Base-by-base conservation (phyloP, 2,113 vertebrate species). In the Tauraco erythrolophus region DNA sequence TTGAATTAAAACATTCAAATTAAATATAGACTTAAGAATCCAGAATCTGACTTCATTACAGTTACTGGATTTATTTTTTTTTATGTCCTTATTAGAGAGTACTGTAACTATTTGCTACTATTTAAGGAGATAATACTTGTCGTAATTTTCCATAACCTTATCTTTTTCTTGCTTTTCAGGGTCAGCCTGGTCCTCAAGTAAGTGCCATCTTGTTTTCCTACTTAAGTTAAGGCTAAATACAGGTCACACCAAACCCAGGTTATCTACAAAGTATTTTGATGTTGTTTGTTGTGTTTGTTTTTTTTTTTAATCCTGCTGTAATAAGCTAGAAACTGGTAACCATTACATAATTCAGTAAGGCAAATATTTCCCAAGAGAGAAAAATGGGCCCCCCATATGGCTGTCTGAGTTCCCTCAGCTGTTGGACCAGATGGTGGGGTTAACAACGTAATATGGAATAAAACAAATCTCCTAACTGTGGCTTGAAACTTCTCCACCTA, bases 161-260 rank as follows among this genome's bases (percentile, higher is more conserved):
- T 94, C 35, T 65, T 75, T 97, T 88, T 95, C 79, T 97, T 89
- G 28, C 37, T 97, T 98, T 98, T 83, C 95, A 98, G 98, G 98
- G 98, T 97, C 98, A 98, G 50, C 98, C 98, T 51, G 98, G 98
- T 97, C 98, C 97, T 91, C 98, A 98, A 98, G 98, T 98, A 98
- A 98, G 98, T 97, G 81, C 64, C 15, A 77, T 80, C 39, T 94
- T 76, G 35, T 45, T 91, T 89, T 97, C 48, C 83, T 91, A 54
- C 66, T 64, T 66, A 83, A 84, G 11, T 88, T 81, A n/a, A 60
- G 48, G 48, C 27, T 58, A 84, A 27, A 61, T 58, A 58, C 12
- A 62, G 6, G 23, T 56, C 46, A 35, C n/a, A 27, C 61, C 30
- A 19, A 72, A 30, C 66, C 56, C 45, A 65, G 14, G 10, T 77